Base-by-base conservation (phyloP, 2,888 invertebrate genomes). In the Drosophila stalkeri region DNA sequence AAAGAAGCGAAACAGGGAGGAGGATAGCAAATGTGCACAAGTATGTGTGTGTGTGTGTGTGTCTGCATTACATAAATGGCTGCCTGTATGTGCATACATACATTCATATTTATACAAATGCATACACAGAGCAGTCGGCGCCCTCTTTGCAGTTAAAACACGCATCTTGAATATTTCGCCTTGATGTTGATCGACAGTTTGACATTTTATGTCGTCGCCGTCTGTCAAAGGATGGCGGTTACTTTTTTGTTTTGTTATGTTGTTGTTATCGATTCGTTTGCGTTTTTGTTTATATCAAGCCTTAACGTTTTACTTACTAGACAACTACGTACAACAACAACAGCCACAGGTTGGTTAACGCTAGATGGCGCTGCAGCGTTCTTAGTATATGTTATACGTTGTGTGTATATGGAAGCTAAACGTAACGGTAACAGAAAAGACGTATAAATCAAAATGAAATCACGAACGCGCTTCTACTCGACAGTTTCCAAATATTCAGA, bases 181-280 rank as follows among this genome's bases (percentile, higher is more conserved):
- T 85, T 91, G 91, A 90, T 81, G 77, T 87, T 91, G 91, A 92
- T 91, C 89, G 92, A 91, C 91, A 90, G 90, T 85, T 86, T 91
- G 92, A 92, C 91, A 85, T 85, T 87, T 88, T 86, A 90, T 90
- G 91, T 90, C 87, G 85, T 84, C 79, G 79, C 86, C 81, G 84
- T 72, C 85, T 90, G 90, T 91, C 89, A 90, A 81, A 90, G 83
- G 79, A 77, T 70, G 80, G 68, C 75, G 72, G 76, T 78, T 78
- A 77, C 52, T 75, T 75, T 69, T 41, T 49, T 41, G 33, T 49
- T 54, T 35, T 66, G 18, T 67, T 27, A 43, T 64, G 16, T 61
- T 75, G 23, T 44, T 70, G 14, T 43, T 39, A 46, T 68, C 66
- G 49, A 35, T 64, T 51, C 44, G 51, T 35, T 43, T 47, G 47